Evolutionary conservation across 2,113 vertebrate species (phyloP), one percentile per base, ranked within the genome.

Genomic region (Synchiropus splendidus): DNA sequence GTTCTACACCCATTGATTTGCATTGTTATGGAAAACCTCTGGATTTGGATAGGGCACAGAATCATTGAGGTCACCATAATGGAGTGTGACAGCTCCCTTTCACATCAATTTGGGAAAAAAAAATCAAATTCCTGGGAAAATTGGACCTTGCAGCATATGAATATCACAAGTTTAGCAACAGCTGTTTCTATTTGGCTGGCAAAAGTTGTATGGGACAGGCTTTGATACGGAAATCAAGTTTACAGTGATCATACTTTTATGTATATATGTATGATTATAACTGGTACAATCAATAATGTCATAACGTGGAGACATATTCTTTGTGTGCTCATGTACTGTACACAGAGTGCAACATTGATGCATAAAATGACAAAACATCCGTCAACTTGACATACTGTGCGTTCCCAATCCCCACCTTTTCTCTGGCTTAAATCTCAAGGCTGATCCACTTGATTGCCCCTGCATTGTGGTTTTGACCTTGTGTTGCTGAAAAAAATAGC

Each of bases 11-110:
- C 67, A 75, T 74, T 77, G 77, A 75, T 74, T 78, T 73, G 66
- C 58, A 79, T 82, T 82, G 81, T 82, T 80, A 79, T 80, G 81
- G 72, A 80, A 82, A 82, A 79, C 75, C 68, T 5, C 77, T 80
- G 80, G 76, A 80, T 79, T 66, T 77, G 75, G 78, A 75, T 37
- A 70, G 70, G 74, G 75, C 73, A 75, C 60, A 66, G 61, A 74
- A 77, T 78, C 80, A 75, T 77, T 78, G 70, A 79, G 70, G 70
- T 78, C 69, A 73, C 68, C 48, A 75, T 80, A 83, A 81, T 81
- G 43, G 72, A 79, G 69, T 74, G 77, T 83, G 77, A 81, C 81
- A 81, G 79, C 74, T 77, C 51, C 53, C 42, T 66, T 66, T 76
- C 78, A 77, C 74, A 78, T 17, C 42, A 70, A 75, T 73, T 59